Percentiles rank a stretch among this genome's conserved stretches.
These are phyloP conservation scores for Blastomussa wellsi DNA, from an alignment of 92 coral and sea anemone species.

Conservation along the genomic window DNA sequence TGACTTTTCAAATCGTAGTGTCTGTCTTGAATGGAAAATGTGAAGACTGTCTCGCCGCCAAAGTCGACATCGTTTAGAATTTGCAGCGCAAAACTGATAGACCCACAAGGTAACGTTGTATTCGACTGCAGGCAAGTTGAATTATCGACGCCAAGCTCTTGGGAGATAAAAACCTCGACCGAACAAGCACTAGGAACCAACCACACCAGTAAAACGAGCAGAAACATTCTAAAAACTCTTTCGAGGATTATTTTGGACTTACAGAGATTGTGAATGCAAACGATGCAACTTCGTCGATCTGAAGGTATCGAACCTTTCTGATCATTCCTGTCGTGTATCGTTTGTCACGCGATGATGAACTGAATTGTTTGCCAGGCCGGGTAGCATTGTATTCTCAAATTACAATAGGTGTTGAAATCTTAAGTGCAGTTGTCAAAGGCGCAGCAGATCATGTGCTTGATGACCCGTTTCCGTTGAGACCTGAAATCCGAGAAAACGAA, in stretches of 20 bases:
- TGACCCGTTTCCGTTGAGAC: neutral
- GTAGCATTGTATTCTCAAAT: neutral
- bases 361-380: neutral
- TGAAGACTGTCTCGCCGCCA: conserved; percentile 48
- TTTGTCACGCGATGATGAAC: neutral
- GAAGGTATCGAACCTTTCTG: neutral
- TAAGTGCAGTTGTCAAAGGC: neutral
- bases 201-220: neutral
- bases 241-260: neutral
- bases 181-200: conserved; percentile 12
- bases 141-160: conserved; percentile 58
- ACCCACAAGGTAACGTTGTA: conserved; percentile 50
- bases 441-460: neutral
- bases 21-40: conserved; percentile 54
- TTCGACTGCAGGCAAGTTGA: conserved; percentile 44
- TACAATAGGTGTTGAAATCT: conserved; percentile 1
- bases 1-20: conserved; percentile 34
- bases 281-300: neutral
- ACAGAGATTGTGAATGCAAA: too few species aligned
- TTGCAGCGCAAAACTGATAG: conserved; percentile 66
- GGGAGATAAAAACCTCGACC: conserved; percentile 55
- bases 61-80: conserved; percentile 30
- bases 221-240: neutral
- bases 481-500: too few species aligned
- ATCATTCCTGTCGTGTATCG: conserved; percentile 12